phyloP scores from a whole-genome alignment of 2,888 invertebrate species.

The Corythucha ciliata region DNA sequence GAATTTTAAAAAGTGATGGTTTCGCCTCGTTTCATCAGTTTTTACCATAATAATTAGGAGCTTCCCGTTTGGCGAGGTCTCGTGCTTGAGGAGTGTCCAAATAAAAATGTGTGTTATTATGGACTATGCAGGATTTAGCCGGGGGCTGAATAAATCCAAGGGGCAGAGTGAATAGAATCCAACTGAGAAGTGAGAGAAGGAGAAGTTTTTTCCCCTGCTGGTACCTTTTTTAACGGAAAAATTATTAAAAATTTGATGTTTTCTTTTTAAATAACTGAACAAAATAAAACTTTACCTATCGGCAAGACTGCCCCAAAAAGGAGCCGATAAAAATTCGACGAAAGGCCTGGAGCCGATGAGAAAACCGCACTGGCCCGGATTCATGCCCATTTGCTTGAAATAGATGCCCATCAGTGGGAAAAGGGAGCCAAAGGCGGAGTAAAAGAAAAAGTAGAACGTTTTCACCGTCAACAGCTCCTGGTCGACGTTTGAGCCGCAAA shows the following conservation, averaged over 20 bases:
- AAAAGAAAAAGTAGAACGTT: constrained; percentile 98
- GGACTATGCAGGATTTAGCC: constrained; percentile 73
- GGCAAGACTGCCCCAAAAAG: constrained; percentile 95
- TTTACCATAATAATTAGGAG: constrained; percentile 14
- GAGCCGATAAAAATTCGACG: constrained; percentile 93
- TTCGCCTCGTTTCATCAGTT: constrained; percentile 5
- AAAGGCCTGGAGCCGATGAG: constrained; percentile 94
- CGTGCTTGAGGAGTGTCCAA: constrained; percentile 48
- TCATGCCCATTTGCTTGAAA: constrained; percentile 99
- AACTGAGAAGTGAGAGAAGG: constrained; percentile 81
- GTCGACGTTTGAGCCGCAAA: constrained; percentile 72
- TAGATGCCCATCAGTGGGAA: constrained; percentile 98
- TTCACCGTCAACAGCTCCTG: constrained; percentile 90
- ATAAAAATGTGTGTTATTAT: constrained; percentile 55
- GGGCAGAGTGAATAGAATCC: constrained; percentile 95
- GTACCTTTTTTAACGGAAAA: constrained; percentile 54
- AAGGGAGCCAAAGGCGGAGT: constrained; percentile 95
- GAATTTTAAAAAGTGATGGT: too few species aligned
- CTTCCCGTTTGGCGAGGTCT: constrained; percentile 26
- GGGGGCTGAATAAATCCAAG: constrained; percentile 92
- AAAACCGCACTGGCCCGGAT: constrained; percentile 87
- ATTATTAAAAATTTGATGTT: background rate
- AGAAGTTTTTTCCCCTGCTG: constrained; percentile 79
- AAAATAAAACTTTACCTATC: constrained; percentile 52
- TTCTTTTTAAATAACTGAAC: background rate